Conservation (phyloP, 2,113 vertebrate species). For the Engystomops pustulosus region DNA sequence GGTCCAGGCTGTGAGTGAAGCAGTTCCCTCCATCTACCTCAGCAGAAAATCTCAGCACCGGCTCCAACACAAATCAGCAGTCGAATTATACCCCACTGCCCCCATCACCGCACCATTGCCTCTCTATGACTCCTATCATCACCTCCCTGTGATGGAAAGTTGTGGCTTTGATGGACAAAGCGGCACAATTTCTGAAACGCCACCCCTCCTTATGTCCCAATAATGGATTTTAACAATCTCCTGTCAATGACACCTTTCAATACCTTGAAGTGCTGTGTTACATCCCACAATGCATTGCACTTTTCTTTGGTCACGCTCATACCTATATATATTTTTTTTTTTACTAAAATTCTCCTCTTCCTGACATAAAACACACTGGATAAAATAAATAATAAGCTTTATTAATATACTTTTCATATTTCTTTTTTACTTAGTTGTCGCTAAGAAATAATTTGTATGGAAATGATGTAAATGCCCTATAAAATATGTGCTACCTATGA, state of each 20-base stretch:
- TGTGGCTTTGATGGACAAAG: not conserved
- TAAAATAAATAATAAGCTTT: constrained; percentile 34
- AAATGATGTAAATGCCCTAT: not conserved
- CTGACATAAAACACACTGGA: constrained; percentile 28
- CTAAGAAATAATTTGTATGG: constrained; percentile 1
- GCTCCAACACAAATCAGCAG: not conserved
- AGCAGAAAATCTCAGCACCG: not conserved
- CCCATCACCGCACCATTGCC: not conserved
- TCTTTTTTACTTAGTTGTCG: not conserved
- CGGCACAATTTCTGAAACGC: not conserved
- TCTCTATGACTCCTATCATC: not conserved
- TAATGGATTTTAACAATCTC: not conserved
- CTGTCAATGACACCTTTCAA: too few relatives aligned
- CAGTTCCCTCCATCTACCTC: not conserved
- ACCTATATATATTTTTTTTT: not conserved
- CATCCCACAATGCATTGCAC: not conserved
- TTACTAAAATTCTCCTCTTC: not conserved
- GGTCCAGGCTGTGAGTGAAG: not conserved
- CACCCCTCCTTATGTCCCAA: not conserved
- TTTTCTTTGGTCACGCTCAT: too few relatives aligned
- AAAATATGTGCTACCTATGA: constrained; percentile 24
- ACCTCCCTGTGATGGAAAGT: too few relatives aligned
- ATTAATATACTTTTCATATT: not conserved
- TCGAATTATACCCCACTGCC: not conserved
- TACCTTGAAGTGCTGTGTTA: too few relatives aligned